phyloP scores from a whole-genome alignment of 1,140 invertebrate species.

The Ditylenchus dipsaci region DNA sequence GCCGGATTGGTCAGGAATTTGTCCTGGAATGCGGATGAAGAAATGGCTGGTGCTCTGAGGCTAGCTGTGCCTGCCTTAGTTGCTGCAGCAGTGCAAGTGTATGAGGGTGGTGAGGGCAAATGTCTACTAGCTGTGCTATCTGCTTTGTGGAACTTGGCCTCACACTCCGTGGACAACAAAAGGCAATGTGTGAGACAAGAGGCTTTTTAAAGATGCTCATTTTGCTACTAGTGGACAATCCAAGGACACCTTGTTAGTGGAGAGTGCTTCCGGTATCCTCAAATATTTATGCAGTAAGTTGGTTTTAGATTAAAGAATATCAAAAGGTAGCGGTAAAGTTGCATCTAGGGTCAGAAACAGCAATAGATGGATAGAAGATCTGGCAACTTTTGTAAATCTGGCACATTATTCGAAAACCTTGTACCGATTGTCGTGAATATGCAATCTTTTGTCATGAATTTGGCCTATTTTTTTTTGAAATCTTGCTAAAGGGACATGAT shows the following conservation, averaged over 20 bases:
- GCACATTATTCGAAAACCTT: too few relatives aligned
- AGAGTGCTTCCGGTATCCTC: slow-evolving; percentile 39
- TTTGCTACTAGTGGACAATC: slow-evolving; percentile 13
- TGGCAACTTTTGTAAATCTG: too few relatives aligned
- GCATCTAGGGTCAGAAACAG: too few relatives aligned
- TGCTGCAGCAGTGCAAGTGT: slow-evolving; percentile 7
- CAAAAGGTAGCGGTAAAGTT: too few relatives aligned
- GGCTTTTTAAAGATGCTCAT: slow-evolving; percentile 31
- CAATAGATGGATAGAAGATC: too few relatives aligned
- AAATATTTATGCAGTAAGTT: slow-evolving; percentile 44
- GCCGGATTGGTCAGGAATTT: slow-evolving; percentile 33
- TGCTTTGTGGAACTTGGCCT: slow-evolving; percentile 39
- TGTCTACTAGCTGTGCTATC: slow-evolving; percentile 34
- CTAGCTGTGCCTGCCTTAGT: slow-evolving; percentile 27
- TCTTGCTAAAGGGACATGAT: too few relatives aligned
- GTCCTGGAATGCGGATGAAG: slow-evolving; percentile 37
- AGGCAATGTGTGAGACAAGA: slow-evolving; percentile 36
- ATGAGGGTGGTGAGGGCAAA: slow-evolving; percentile 18
- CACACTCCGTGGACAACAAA: slow-evolving; percentile 41
- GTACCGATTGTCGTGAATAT: too few relatives aligned
- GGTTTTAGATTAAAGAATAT: too few relatives aligned
- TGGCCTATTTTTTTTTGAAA: too few relatives aligned
- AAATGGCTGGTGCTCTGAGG: slow-evolving; percentile 12
- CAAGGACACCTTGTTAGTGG: slow-evolving; percentile 30
- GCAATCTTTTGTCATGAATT: too few relatives aligned